These are phyloP conservation scores for Buceros bicornis DNA, from an alignment of 2,797 vertebrate genomes.

Conservation along the genomic window DNA sequence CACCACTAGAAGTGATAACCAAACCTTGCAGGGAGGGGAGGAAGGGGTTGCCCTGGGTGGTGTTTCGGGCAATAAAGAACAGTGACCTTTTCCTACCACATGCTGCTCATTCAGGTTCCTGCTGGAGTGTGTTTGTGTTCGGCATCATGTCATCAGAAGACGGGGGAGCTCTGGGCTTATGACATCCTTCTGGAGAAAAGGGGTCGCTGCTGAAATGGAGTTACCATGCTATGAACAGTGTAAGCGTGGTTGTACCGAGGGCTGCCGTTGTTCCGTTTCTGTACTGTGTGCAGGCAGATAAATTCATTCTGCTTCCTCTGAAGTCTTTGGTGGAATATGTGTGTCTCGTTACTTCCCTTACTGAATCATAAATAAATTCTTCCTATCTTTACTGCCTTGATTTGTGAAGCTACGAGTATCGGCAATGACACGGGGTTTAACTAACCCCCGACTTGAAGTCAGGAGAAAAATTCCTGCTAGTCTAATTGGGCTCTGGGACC, in stretches of 20 bases:
- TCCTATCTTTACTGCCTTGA: not conserved
- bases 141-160: fast-evolving
- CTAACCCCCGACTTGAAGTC: not conserved
- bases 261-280: not conserved
- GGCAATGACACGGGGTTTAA: not conserved
- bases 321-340: not conserved
- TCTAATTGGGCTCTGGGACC: not conserved
- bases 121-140: not conserved
- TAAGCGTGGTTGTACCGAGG: fast-evolving
- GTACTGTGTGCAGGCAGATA: not conserved
- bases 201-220: not conserved
- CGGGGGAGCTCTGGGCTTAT: not conserved
- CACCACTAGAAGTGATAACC: fast-evolving
- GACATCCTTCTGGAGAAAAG: not conserved
- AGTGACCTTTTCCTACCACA: not conserved
- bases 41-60: fast-evolving
- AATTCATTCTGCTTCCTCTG: not conserved
- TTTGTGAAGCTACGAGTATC: not conserved
- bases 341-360: not conserved
- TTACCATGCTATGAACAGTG: not conserved
- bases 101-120: not conserved
- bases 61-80: fast-evolving
- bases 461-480: not conserved
- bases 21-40: not conserved
- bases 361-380: not conserved